A percentile compares a stretch with the other conserved stretches of the same genome.
Evolutionary conservation across 2,888 invertebrate genomes (phyloP).

Genomic region (Drosophila paracracens): DNA sequence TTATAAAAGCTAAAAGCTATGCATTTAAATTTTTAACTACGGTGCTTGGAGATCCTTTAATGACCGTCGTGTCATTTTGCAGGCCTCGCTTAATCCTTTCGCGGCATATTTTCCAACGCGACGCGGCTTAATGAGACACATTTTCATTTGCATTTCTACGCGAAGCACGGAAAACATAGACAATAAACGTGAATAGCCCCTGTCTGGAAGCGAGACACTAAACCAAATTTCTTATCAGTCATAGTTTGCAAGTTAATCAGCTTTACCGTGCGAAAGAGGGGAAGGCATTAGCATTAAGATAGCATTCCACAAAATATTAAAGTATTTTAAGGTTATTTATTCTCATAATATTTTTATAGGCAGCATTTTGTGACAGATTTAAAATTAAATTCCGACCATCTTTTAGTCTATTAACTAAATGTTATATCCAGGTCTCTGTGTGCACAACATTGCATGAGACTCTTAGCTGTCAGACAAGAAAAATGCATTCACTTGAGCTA

Average conservation of each 20-base stretch:
- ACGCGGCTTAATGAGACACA: constrained; percentile 69
- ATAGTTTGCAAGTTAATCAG: constrained; percentile 34
- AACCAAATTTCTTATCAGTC: constrained; percentile 44
- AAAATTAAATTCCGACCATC: not conserved
- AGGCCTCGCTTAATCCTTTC: constrained; percentile 67
- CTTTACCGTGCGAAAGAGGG: not conserved
- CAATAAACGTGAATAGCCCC: constrained; percentile 47
- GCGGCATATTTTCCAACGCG: constrained; percentile 70
- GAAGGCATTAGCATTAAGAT: constrained; percentile 7
- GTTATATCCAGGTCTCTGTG: too few species aligned
- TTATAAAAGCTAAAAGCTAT: constrained; percentile 61
- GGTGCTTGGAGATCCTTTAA: constrained; percentile 54
- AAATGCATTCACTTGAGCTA: not conserved
- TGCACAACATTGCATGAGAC: not conserved
- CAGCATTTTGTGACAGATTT: not conserved
- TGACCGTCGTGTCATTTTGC: constrained; percentile 48
- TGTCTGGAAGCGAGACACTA: constrained; percentile 38
- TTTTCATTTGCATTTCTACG: constrained; percentile 53
- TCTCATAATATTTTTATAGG: not conserved
- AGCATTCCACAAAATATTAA: not conserved
- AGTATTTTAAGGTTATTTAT: not conserved
- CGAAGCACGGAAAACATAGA: constrained; percentile 60
- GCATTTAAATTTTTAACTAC: constrained; percentile 73
- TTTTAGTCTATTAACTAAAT: not conserved
- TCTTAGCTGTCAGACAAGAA: not conserved